phyloP scores from a whole-genome alignment of 2,113 vertebrate species.

The Podocnemis expansa region DNA sequence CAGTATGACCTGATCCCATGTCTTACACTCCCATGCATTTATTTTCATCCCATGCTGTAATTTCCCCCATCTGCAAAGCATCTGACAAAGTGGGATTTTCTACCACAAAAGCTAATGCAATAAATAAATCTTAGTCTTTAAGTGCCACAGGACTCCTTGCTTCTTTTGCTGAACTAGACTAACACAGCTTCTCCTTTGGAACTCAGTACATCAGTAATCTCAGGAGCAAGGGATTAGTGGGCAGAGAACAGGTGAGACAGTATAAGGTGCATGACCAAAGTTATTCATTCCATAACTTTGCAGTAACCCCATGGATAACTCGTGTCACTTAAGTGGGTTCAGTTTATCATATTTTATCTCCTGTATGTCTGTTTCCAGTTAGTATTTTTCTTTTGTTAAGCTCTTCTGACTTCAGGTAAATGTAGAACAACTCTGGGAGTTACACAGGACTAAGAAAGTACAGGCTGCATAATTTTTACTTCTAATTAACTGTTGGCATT shows the following conservation, averaged over 20 bases:
- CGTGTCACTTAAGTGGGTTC: fast-evolving
- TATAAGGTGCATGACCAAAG: background rate
- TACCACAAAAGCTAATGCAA: no score
- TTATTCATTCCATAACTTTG: background rate
- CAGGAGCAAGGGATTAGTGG: background rate
- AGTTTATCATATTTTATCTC: background rate
- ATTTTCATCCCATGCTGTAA: no score
- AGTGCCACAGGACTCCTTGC: no score
- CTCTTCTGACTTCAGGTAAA: background rate
- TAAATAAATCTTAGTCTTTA: no score
- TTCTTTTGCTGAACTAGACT: no score
- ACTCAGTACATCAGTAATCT: background rate
- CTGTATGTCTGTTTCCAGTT: background rate
- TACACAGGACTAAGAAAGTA: background rate
- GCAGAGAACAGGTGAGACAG: background rate
- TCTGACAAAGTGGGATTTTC: no score
- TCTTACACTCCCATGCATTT: no score
- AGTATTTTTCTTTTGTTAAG: background rate
- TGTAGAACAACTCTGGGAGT: background rate
- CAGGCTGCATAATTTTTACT: background rate
- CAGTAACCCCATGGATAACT: background rate
- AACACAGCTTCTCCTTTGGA: no score
- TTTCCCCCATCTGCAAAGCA: no score
- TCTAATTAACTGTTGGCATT: background rate
- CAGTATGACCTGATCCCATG: no score